Evolutionary conservation across 2,888 invertebrate genomes (phyloP), one percentile per base, ranked within the genome.

Genomic region (Campaea margaritaria): DNA sequence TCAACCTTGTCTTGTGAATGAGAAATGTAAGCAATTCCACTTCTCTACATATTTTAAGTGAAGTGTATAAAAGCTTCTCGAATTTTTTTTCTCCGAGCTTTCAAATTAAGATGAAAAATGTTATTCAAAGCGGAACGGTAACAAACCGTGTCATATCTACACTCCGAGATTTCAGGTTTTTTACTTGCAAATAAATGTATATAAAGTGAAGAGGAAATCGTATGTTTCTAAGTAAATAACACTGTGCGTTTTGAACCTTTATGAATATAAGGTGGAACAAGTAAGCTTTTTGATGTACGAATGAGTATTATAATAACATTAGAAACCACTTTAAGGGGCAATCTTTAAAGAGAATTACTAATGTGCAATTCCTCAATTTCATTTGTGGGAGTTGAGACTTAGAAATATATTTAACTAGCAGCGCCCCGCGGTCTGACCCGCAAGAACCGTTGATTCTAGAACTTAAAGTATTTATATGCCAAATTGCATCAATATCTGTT

Each of bases 91-190:
- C 58, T 54, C 49, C 34, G 54, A 57, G 58, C 60, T 62, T 68
- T 63, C 57, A 63, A 65, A 68, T 68, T 61, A 66, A 57, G 49
- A 64, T 64, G 58, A 66, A 62, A 64, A 65, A 66, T 61, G 60
- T 57, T 64, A 61, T 64, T 61, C 62, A 61, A 61, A 68, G 56
- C 52, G 62, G 62, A 62, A 68, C 58, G 59, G 49, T 59, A 62
- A 60, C 64, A 64, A 62, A 39, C 62, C 53, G 48, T 62, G 49
- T 58, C 56, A 61, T 61, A 27, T 68, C 51, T 61, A 51, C 47
- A 61, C 48, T 46, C 45, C 21, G 49, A 55, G 54, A 54, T 51
- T 57, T 27, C 14, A 36, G 48, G 41, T 53, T 59, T 57, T 62
- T 54, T 51, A 52, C 54, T 65, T 55, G 53, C 42, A 59, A 61